These are phyloP conservation scores for Orthonyx spaldingii DNA, from an alignment of 2,113 vertebrate species.

Conservation along the genomic window DNA sequence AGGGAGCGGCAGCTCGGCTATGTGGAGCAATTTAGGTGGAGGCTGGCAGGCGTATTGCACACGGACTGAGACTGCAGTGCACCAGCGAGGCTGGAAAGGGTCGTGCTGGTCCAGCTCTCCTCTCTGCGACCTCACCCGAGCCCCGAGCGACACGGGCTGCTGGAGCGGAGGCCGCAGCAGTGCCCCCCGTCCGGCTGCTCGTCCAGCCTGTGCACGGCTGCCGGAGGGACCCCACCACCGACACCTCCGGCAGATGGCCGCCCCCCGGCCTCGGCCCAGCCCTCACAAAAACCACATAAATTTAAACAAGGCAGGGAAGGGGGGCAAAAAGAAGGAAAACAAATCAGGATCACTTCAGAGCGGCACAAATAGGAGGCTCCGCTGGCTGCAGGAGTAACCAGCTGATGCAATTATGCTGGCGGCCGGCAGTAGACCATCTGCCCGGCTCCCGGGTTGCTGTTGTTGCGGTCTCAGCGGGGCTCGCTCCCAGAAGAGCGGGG, in stretches of 20 bases:
- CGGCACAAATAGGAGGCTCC: neutral
- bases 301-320: neutral
- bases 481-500: constrained; percentile 47
- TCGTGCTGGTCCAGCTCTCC: neutral
- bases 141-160: rapidly evolving
- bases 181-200: neutral
- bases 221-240: neutral
- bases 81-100: neutral
- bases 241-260: neutral
- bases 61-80: neutral
- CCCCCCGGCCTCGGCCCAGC: neutral
- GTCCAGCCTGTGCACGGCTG: neutral
- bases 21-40: neutral
- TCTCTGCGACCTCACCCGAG: neutral
- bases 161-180: neutral
- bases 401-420: constrained; percentile 58
- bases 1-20: neutral
- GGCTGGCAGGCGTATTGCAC: neutral
- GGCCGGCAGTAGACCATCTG: constrained; percentile 65
- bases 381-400: constrained; percentile 49
- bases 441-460: constrained; percentile 54
- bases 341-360: neutral
- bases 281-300: neutral
- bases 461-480: constrained; percentile 61
- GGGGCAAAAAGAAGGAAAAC: neutral